Conservation (phyloP, 2,888 invertebrate species). For the Amiota mariae region DNA sequence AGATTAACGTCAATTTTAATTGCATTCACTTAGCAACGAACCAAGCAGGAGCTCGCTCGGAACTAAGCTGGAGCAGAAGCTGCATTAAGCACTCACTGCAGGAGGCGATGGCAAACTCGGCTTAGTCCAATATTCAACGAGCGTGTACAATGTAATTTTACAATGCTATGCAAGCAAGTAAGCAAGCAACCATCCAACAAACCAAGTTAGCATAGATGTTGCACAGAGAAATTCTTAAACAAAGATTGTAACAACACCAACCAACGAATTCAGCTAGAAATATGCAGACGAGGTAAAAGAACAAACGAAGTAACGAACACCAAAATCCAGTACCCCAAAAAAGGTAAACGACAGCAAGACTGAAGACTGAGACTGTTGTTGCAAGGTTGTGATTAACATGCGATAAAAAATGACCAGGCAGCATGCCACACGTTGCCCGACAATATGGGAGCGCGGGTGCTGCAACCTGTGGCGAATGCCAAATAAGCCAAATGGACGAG, state of each 20-base stretch:
- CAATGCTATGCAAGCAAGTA: too few relatives aligned
- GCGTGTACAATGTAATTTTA: too few relatives aligned
- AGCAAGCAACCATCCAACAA: neutral
- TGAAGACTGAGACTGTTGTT: slow-evolving; percentile 33
- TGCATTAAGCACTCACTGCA: slow-evolving; percentile 31
- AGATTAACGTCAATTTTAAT: slow-evolving; percentile 68
- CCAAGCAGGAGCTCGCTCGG: slow-evolving; percentile 32
- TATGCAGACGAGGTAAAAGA: slow-evolving; percentile 42
- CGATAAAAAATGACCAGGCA: slow-evolving; percentile 64
- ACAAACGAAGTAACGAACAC: slow-evolving; percentile 36
- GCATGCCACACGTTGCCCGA: neutral
- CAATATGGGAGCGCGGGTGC: slow-evolving; percentile 2
- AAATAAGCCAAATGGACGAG: slow-evolving; percentile 28
- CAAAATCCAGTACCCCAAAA: slow-evolving; percentile 43
- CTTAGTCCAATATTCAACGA: slow-evolving; percentile 45
- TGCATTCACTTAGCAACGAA: slow-evolving; percentile 62
- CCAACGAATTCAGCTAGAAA: slow-evolving; percentile 35
- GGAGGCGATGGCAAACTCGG: slow-evolving; percentile 29
- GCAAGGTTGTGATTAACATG: slow-evolving; percentile 66
- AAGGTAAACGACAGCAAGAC: slow-evolving; percentile 43
- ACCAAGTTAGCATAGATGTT: neutral
- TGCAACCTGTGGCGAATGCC: slow-evolving; percentile 32
- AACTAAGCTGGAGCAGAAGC: slow-evolving; percentile 43
- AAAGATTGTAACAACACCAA: slow-evolving; percentile 34
- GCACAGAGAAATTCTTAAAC: slow-evolving; percentile 15